A percentile compares a stretch with the other conserved stretches of the same genome.
phyloP scores from a whole-genome alignment of 2,888 invertebrate species.

The Stenotaenia linearis region DNA sequence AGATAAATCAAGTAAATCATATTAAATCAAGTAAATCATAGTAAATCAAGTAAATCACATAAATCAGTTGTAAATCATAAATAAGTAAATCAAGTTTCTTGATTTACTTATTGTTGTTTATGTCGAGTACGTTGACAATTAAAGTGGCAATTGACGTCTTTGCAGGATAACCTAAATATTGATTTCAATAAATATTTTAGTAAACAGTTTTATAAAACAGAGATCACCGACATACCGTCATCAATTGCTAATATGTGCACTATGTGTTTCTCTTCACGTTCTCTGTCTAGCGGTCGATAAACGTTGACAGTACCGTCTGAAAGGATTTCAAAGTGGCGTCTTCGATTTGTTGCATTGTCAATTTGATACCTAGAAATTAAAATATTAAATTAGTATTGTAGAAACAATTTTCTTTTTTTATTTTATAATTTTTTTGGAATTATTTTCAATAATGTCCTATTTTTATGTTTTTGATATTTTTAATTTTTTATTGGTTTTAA shows the following conservation, averaged over 20 bases:
- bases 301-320: conserved; percentile 45
- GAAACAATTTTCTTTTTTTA: not conserved
- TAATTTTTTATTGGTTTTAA: too few species aligned
- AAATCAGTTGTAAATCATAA: too few species aligned
- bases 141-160: conserved; percentile 40
- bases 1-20: too few species aligned
- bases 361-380: conserved; percentile 42
- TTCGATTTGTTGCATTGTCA: conserved; percentile 46
- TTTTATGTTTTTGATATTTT: too few species aligned
- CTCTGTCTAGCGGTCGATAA: conserved; percentile 45
- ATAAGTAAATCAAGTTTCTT: too few species aligned
- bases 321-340: conserved; percentile 47
- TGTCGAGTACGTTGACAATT: conserved; percentile 41
- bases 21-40: too few species aligned
- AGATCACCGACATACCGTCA: conserved; percentile 41
- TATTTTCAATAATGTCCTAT: too few species aligned
- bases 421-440: too few species aligned
- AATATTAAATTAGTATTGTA: not conserved
- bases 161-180: conserved; percentile 39
- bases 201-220: not conserved
- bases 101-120: conserved; percentile 44
- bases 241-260: conserved; percentile 47
- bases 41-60: too few species aligned
- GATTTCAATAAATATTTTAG: too few species aligned
- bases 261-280: conserved; percentile 44